phyloP scores from a whole-genome alignment of 2,888 invertebrate genomes.

The Agrotis exclamationis region DNA sequence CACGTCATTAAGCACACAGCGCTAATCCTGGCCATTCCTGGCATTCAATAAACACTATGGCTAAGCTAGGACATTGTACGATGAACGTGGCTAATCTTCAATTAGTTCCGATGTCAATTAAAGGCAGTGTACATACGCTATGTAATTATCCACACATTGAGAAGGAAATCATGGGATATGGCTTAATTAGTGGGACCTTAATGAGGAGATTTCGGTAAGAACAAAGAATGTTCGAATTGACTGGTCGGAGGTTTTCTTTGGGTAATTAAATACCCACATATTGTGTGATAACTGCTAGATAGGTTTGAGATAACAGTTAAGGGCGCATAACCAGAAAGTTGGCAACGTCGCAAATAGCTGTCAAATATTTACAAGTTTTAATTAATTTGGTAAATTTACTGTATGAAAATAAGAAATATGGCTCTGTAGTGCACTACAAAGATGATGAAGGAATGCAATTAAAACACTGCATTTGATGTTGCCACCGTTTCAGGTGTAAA shows the following conservation, averaged over 20 bases:
- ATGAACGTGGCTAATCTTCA: constrained; percentile 54
- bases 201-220: neutral
- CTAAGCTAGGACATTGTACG: constrained; percentile 25
- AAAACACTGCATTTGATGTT: too few relatives aligned
- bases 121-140: constrained; percentile 12
- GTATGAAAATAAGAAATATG: too few relatives aligned
- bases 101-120: constrained; percentile 47
- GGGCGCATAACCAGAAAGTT: too few relatives aligned
- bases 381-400: too few relatives aligned
- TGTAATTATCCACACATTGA: constrained; percentile 10
- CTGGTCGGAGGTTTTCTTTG: neutral
- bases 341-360: too few relatives aligned
- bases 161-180: constrained; percentile 3
- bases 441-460: too few relatives aligned
- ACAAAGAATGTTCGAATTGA: constrained; percentile 8
- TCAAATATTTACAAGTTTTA: too few relatives aligned
- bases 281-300: neutral
- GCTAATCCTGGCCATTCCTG: constrained; percentile 18
- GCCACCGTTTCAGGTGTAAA: too few relatives aligned
- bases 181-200: constrained; percentile 8
- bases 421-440: too few relatives aligned
- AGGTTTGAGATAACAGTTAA: neutral
- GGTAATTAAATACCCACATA: neutral
- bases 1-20: constrained; percentile 10
- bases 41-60: constrained; percentile 22